These are phyloP conservation scores for Lacanobia oleracea DNA, from an alignment of 2,888 invertebrate genomes.

Conservation along the genomic window DNA sequence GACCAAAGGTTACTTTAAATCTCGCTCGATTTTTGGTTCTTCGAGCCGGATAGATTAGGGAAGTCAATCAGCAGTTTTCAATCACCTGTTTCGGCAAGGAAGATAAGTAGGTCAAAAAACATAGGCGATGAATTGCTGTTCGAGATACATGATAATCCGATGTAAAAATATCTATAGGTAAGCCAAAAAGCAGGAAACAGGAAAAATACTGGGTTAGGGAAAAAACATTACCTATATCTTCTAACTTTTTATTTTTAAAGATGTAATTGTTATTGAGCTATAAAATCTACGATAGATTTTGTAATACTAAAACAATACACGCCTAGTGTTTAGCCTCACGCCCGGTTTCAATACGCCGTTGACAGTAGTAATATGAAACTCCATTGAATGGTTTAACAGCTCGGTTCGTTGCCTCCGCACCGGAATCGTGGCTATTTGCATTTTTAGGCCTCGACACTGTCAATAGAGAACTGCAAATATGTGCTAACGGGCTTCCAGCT, in stretches of 20 bases:
- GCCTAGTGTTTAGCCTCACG: neutral
- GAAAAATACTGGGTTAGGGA: no score
- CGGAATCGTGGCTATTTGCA: conserved; percentile 65
- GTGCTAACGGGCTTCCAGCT: conserved; percentile 28
- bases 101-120: neutral
- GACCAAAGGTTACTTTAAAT: neutral
- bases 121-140: neutral
- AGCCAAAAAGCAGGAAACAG: no score
- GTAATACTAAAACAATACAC: conserved; percentile 27
- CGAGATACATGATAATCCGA: neutral
- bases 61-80: neutral
- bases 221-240: neutral
- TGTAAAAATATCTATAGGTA: neutral
- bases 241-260: neutral
- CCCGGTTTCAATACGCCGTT: conserved; percentile 26
- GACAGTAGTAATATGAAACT: conserved; percentile 45
- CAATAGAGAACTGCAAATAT: conserved; percentile 54
- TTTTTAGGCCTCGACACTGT: conserved; percentile 58
- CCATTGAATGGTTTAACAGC: conserved; percentile 46
- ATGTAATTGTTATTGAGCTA: neutral
- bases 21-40: neutral
- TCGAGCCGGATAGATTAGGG: neutral
- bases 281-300: neutral
- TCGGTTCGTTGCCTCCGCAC: conserved; percentile 60
- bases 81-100: neutral